Percentiles rank a stretch among this genome's conserved stretches.
Evolutionary conservation across 92 coral and sea anemone genomes (phyloP).

Genomic region (Bergia puertoricense): DNA sequence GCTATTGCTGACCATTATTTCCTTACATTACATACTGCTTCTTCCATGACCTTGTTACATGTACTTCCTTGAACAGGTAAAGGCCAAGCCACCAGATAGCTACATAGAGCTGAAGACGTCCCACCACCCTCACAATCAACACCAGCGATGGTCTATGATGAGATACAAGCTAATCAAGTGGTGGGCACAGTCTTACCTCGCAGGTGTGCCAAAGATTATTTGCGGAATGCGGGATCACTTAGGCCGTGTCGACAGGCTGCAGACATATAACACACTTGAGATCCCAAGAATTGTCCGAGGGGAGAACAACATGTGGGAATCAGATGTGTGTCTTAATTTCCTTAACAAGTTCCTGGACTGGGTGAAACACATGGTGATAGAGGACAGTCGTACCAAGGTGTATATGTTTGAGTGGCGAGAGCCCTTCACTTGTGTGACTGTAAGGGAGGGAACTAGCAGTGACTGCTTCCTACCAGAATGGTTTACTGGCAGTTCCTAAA

Average conservation of each 20-base stretch:
- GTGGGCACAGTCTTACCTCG: slow-evolving; percentile 99
- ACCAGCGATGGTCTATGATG: slow-evolving; percentile 82
- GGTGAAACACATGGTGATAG: slow-evolving; percentile 72
- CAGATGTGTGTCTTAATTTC: slow-evolving; percentile 82
- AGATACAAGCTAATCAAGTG: slow-evolving; percentile 94
- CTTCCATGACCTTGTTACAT: not conserved
- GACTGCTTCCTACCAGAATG: slow-evolving; percentile 82
- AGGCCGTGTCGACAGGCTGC: slow-evolving; percentile 80
- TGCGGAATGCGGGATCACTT: slow-evolving; percentile 90
- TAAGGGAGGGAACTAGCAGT: slow-evolving; percentile 47
- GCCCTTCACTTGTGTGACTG: slow-evolving; percentile 72
- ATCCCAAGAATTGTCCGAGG: slow-evolving; percentile 78
- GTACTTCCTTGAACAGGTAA: slow-evolving; percentile 44
- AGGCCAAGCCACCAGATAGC: slow-evolving; percentile 77
- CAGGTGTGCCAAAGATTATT: slow-evolving; percentile 92
- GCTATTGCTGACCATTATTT: too few species aligned
- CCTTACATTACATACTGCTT: slow-evolving; percentile 52
- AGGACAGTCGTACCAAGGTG: slow-evolving; percentile 67
- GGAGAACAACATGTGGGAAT: slow-evolving; percentile 79
- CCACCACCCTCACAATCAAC: slow-evolving; percentile 70
- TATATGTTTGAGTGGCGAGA: slow-evolving; percentile 86
- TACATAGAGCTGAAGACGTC: slow-evolving; percentile 95
- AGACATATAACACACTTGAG: slow-evolving; percentile 88
- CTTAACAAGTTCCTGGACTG: slow-evolving; percentile 82
- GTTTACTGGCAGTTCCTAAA: slow-evolving; percentile 48